Conservation (phyloP, 1,140 invertebrate species). For the Drosophila bocqueti region DNA sequence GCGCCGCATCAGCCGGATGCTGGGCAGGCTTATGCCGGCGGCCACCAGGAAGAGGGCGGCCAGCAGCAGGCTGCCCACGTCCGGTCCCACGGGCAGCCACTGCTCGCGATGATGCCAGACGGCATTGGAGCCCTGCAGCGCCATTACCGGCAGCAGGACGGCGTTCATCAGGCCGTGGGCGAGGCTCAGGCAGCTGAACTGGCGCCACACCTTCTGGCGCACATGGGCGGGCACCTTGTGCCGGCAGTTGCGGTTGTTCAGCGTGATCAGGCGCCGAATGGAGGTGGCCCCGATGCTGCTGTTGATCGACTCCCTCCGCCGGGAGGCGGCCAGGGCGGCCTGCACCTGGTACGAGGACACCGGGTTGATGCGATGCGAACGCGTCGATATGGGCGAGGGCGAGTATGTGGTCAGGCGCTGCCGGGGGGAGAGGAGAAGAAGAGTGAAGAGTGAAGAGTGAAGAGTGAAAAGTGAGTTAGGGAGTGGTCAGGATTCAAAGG, state of each 20-base stretch:
- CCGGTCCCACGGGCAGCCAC: constrained; percentile 80
- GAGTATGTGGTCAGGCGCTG: constrained; percentile 87
- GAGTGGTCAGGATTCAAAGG: neutral
- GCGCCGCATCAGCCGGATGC: constrained; percentile 86
- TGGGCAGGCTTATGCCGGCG: constrained; percentile 86
- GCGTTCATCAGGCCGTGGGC: constrained; percentile 87
- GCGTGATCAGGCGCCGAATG: constrained; percentile 87
- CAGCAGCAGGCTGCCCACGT: constrained; percentile 86
- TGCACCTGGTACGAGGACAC: constrained; percentile 84
- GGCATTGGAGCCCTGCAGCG: constrained; percentile 86
- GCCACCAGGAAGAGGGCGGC: constrained; percentile 86
- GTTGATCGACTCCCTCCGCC: constrained; percentile 88
- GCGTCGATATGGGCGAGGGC: constrained; percentile 87
- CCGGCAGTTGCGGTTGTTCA: constrained; percentile 86
- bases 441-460: no score
- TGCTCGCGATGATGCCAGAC: constrained; percentile 85
- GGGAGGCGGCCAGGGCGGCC: constrained; percentile 81
- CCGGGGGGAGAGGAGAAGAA: neutral
- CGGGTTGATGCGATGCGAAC: constrained; percentile 86
- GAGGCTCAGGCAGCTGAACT: constrained; percentile 87
- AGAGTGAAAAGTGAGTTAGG: neutral
- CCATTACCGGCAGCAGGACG: constrained; percentile 87
- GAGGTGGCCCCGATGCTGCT: constrained; percentile 89
- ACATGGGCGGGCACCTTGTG: constrained; percentile 86
- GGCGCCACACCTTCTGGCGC: constrained; percentile 86